A percentile compares a stretch with the other conserved stretches of the same genome.
Evolutionary conservation across 2,113 vertebrate species (phyloP).

Genomic region (Ophiodon elongatus): DNA sequence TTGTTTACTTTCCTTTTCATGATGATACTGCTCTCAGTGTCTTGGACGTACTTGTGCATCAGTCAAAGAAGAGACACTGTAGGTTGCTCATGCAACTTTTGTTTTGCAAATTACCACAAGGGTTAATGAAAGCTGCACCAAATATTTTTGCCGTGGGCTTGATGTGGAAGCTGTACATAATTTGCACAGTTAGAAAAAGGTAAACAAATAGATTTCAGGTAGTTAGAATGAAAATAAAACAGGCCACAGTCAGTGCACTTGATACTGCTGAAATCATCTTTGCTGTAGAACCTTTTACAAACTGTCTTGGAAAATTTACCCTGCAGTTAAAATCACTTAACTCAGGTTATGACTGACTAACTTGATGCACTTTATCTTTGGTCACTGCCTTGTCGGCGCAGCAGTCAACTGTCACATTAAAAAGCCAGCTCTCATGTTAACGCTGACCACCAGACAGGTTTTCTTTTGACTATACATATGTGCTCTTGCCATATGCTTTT

Average conservation of each 20-base stretch:
- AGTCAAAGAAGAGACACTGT: conserved; percentile 62
- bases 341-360: conserved; percentile 62
- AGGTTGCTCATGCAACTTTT: conserved; percentile 14
- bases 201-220: background rate
- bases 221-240: conserved; percentile 16
- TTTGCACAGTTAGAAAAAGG: conserved; percentile 6
- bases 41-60: conserved; percentile 5
- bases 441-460: conserved; percentile 17
- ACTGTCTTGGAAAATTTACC: conserved; percentile 35
- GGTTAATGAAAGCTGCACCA: conserved; percentile 24
- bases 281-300: conserved; percentile 60
- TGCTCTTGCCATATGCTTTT: conserved; percentile 7
- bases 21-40: conserved; percentile 38
- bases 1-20: conserved; percentile 60
- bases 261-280: conserved; percentile 53
- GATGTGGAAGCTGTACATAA: conserved; percentile 20
- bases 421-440: conserved; percentile 38
- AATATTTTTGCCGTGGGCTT: conserved; percentile 27
- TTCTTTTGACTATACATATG: conserved; percentile 33
- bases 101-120: conserved; percentile 12
- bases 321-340: conserved; percentile 45
- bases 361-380: conserved; percentile 84
- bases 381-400: conserved; percentile 47
- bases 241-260: conserved; percentile 26
- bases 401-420: conserved; percentile 48